These are phyloP conservation scores for Alsophila aescularia DNA, from an alignment of 2,888 invertebrate genomes.

Conservation along the genomic window DNA sequence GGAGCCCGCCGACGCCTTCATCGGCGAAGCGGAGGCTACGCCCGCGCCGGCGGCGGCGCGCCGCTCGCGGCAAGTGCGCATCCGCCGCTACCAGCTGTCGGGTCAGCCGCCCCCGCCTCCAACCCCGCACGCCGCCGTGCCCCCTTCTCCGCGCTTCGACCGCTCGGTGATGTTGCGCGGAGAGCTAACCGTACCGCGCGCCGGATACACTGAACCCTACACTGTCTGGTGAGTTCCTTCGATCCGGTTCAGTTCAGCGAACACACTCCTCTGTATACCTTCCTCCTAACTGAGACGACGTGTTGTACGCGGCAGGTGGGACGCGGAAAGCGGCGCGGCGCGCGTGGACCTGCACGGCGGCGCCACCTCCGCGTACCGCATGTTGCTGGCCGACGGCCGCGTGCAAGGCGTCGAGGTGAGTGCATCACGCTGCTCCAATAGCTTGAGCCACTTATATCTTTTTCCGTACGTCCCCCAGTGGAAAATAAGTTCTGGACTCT, in stretches of 20 bases:
- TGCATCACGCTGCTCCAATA: too few species aligned
- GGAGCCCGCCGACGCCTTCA: conserved; percentile 50
- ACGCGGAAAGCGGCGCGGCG: conserved; percentile 60
- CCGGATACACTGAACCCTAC: conserved; percentile 67
- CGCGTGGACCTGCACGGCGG: conserved; percentile 65
- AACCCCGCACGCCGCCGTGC: conserved; percentile 22
- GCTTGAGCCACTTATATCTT: too few species aligned
- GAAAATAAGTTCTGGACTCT: too few species aligned
- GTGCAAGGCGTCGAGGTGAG: conserved; percentile 56
- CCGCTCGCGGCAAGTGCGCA: conserved; percentile 21
- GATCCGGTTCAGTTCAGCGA: not conserved
- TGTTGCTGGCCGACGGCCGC: conserved; percentile 46
- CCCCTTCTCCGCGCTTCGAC: conserved; percentile 52
- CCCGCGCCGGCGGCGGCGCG: not conserved
- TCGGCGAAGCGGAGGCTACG: conserved; percentile 2
- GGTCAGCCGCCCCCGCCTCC: conserved; percentile 2
- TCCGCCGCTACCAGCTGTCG: conserved; percentile 20
- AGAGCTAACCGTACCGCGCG: conserved; percentile 57
- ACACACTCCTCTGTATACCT: not conserved
- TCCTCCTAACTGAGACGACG: too few species aligned
- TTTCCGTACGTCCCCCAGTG: too few species aligned
- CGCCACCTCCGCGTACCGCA: conserved; percentile 58
- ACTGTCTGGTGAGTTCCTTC: conserved; percentile 50
- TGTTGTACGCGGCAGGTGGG: conserved; percentile 55
- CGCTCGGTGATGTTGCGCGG: conserved; percentile 56